Evolutionary conservation across 2,797 vertebrate species (phyloP).

Genomic region (Cyclura pinguis): DNA sequence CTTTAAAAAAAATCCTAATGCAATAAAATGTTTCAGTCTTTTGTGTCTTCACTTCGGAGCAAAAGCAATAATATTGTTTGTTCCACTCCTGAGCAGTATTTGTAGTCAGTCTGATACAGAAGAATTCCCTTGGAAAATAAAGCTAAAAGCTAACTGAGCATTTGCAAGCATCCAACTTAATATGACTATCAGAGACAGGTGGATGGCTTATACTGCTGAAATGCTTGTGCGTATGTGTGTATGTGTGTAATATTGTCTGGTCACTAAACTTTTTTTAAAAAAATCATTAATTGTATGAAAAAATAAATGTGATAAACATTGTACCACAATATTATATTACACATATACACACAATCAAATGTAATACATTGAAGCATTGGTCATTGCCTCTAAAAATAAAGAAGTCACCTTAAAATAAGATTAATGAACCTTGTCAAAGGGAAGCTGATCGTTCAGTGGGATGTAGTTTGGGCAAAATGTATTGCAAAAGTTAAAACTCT

Average conservation of each 20-base stretch:
- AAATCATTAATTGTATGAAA: slow-evolving; percentile 3
- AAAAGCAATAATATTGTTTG: background rate
- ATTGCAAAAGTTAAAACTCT: slow-evolving; percentile 44
- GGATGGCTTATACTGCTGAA: background rate
- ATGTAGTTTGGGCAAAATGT: slow-evolving; percentile 42
- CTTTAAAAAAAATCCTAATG: background rate
- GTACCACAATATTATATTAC: no score
- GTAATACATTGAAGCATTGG: slow-evolving; percentile 5
- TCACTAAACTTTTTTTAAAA: background rate
- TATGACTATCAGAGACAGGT: background rate
- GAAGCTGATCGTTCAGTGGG: slow-evolving; percentile 22
- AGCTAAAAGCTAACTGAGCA: background rate
- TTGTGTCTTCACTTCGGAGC: background rate
- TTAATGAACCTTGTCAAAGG: slow-evolving; percentile 26
- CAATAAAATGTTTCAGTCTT: background rate
- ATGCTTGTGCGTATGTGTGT: background rate
- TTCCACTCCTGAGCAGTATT: background rate
- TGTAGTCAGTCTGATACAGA: background rate
- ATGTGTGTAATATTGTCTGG: background rate
- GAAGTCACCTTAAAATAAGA: background rate
- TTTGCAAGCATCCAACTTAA: background rate
- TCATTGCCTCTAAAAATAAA: slow-evolving; percentile 7
- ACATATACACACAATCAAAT: background rate
- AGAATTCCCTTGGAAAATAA: background rate
- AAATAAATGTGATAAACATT: background rate